A percentile compares a stretch with the other conserved stretches of the same genome.
Evolutionary conservation across 2,797 vertebrate species (phyloP).

Genomic region (Balearica regulorum): DNA sequence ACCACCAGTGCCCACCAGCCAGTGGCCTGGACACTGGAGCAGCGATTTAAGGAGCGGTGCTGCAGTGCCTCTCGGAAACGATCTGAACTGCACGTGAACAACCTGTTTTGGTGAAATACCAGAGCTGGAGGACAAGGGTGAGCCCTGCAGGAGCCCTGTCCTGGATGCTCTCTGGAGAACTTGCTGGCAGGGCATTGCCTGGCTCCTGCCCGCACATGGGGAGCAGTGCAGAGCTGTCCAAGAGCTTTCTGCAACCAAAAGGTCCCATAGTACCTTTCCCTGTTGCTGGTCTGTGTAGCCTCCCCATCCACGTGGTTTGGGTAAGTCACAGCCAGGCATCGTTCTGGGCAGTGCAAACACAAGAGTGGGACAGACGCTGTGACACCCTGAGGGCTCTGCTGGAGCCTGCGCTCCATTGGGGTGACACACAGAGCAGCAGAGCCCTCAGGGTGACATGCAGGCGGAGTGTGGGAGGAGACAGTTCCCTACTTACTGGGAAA

Average conservation of each 20-base stretch:
- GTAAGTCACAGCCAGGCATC: not conserved
- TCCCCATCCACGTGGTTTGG: fast-evolving
- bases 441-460: no score
- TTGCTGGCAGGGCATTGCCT: not conserved
- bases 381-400: not conserved
- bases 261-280: not conserved
- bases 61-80: not conserved
- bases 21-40: not conserved
- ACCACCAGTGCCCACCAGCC: not conserved
- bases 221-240: not conserved
- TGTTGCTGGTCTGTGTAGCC: not conserved
- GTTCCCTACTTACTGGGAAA: not conserved
- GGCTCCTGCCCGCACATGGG: not conserved
- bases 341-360: not conserved
- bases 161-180: not conserved
- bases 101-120: not conserved
- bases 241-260: not conserved
- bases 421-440: not conserved
- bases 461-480: not conserved
- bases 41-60: not conserved
- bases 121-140: not conserved
- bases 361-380: not conserved
- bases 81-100: not conserved
- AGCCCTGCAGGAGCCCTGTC: not conserved
- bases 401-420: not conserved